Base-by-base conservation (phyloP, 2,797 vertebrate species). In the Lagorchestes hirsutus region DNA sequence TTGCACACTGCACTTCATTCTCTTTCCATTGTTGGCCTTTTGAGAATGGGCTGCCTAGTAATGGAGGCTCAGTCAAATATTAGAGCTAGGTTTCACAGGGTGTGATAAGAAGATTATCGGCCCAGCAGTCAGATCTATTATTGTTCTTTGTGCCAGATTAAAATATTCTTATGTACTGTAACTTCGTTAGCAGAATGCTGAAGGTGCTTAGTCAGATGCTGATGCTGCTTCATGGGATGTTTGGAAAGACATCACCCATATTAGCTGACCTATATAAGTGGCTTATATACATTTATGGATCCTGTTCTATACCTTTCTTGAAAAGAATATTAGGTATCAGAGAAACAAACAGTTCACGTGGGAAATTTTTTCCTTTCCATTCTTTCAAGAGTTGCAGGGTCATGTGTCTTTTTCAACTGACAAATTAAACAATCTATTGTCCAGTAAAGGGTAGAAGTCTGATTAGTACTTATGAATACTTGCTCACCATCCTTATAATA, bases 1-100 rank as follows among this genome's bases (percentile, higher is more conserved):
- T 98, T 98, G 98, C 99, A 99, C 99, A 99, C 98, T 99, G 98
- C 98, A 99, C 98, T 99, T 98, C 98, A 98, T 99, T 99, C 99
- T 98, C 98, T 98, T 95, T 91, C 98, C 98, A 98, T 98, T 98
- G 98, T 99, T 98, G 98, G 98, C 97, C 98, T 98, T 98, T 98
- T 98, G 95, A 98, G 98, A 98, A 98, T 97, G 97, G 98, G 97
- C 98, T 98, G 98, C 98, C 96, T 58, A 98, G 98, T 98, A 98
- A 98, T 97, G 98, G 98, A 98, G 98, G 98, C 98, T 98, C 98
- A 95, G 96, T 99, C 98, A 98, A 98, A 99, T 99, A 98, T 98
- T 98, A 98, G 98, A 98, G 98, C 98, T 98, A 98, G 98, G 98
- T 99, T 99, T 99, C 99, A 98, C 98, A 95, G 98, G 97, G 98